phyloP scores from a whole-genome alignment of 2,113 vertebrate species.

The Geothlypis trichas region DNA sequence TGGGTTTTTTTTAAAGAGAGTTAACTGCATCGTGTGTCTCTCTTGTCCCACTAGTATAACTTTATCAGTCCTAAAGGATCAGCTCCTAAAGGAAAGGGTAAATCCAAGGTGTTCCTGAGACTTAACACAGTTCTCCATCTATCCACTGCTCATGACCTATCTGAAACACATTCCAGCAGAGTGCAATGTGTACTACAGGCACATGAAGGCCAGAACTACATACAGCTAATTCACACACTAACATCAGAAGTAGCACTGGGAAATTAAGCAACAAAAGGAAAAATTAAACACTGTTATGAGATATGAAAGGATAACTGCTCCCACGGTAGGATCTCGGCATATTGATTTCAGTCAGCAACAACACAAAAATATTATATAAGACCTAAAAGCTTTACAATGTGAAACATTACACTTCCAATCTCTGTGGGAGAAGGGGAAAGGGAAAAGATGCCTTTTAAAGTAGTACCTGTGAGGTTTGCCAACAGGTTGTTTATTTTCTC shows the following conservation, averaged over 20 bases:
- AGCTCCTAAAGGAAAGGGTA: neutral
- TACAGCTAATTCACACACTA: neutral
- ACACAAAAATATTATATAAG: neutral
- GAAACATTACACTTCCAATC: neutral
- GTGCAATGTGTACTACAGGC: neutral
- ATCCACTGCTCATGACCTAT: neutral
- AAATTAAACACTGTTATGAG: neutral
- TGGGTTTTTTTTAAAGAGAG: neutral
- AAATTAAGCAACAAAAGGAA: neutral
- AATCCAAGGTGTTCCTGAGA: neutral
- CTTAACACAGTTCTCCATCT: neutral
- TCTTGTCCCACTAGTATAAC: neutral
- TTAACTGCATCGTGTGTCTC: neutral
- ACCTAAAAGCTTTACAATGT: fast-evolving
- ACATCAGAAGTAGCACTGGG: neutral
- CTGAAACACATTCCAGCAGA: neutral
- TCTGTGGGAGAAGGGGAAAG: neutral
- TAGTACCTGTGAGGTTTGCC: neutral
- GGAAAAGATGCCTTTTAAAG: neutral
- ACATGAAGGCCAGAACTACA: neutral
- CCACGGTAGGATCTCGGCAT: neutral
- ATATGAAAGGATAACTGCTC: neutral
- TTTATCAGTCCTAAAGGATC: neutral
- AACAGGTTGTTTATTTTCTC: neutral
- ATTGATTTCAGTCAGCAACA: neutral